Evolutionary conservation across 1,140 invertebrate species (phyloP), one percentile per base, ranked within the genome.

Genomic region (Rhynchophorus ferrugineus): DNA sequence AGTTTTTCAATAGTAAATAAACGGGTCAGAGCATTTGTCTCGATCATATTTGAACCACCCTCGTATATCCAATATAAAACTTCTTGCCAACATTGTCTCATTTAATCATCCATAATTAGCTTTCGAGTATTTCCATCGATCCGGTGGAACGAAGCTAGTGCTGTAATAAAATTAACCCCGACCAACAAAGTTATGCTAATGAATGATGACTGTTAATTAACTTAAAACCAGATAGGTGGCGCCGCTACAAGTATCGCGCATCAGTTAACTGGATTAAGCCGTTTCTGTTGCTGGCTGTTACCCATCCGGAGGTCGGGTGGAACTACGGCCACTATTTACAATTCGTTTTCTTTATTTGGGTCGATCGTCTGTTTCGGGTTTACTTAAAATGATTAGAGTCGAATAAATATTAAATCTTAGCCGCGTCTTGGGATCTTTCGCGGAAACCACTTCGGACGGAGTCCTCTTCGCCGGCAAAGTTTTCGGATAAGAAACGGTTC

Each of bases 201-300:
- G 61, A 66, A 62, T 61, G 64, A 62, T 59, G 63, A 66, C 59
- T 63, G 35, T 44, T 68, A 68, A 68, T 68, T 65, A 56, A 55
- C 60, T 68, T 68, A 66, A 56, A 57, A 53, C 50, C 56, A 58
- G 61, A 64, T 68, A 65, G 64, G 61, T 68, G 58, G 54, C 56
- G 56, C 63, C 61, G 56, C 58, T 58, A 63, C 61, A 66, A 52
- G 61, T 61, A 63, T 65, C 60, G 54, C 56, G 52, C 63, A 59
- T 62, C 61, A 44, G 19, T 47, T 61, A 65, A 66, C 56, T 54
- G 54, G 59, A 61, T 68, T 66, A 67, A 22, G 50, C 55, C 54
- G 59, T 61, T 64, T 49, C 34, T 16, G 7, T 13, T 29, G 44
- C 49, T 45, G 24, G 44, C 49, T 45, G 24, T 34, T 52, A 21